These are phyloP conservation scores for Masnerella sp. DNA, from an alignment of 2,888 invertebrate species.

Conservation along the genomic window DNA sequence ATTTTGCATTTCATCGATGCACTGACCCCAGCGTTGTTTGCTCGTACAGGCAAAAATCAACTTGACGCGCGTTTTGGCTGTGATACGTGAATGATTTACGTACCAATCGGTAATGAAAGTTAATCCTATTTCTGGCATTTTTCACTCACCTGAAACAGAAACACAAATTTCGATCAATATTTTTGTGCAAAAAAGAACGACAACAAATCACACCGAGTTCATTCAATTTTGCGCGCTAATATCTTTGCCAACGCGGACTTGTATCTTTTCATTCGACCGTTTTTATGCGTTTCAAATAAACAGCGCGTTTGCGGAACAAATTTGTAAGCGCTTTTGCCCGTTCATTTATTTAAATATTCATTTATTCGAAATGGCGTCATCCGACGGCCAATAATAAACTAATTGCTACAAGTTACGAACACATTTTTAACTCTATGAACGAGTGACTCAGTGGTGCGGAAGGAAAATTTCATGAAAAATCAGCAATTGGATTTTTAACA, in stretches of 20 bases:
- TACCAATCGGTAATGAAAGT: slow-evolving; percentile 59
- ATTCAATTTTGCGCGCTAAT: slow-evolving; percentile 36
- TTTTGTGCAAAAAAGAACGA: slow-evolving; percentile 19
- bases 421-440: too few species aligned
- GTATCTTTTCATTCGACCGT: slow-evolving; percentile 19
- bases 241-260: slow-evolving; percentile 17
- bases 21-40: slow-evolving; percentile 54
- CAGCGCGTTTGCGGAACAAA: slow-evolving; percentile 15
- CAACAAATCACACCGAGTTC: slow-evolving; percentile 32
- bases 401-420: slow-evolving; percentile 11
- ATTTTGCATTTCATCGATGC: slow-evolving; percentile 57
- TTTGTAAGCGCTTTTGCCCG: slow-evolving; percentile 10
- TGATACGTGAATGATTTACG: slow-evolving; percentile 57
- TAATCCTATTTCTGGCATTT: slow-evolving; percentile 54
- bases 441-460: too few species aligned
- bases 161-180: slow-evolving; percentile 51
- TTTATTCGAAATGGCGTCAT: slow-evolving; percentile 16
- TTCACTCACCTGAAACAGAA: slow-evolving; percentile 59
- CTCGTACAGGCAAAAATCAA: slow-evolving; percentile 52
- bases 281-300: slow-evolving; percentile 26
- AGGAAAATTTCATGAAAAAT: too few species aligned
- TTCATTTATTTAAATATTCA: slow-evolving; percentile 24
- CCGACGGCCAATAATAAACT: slow-evolving; percentile 16
- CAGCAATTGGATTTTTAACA: too few species aligned
- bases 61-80: slow-evolving; percentile 50